Evolutionary conservation across 2,113 vertebrate genomes (phyloP).

Genomic region (Panthera uncia): DNA sequence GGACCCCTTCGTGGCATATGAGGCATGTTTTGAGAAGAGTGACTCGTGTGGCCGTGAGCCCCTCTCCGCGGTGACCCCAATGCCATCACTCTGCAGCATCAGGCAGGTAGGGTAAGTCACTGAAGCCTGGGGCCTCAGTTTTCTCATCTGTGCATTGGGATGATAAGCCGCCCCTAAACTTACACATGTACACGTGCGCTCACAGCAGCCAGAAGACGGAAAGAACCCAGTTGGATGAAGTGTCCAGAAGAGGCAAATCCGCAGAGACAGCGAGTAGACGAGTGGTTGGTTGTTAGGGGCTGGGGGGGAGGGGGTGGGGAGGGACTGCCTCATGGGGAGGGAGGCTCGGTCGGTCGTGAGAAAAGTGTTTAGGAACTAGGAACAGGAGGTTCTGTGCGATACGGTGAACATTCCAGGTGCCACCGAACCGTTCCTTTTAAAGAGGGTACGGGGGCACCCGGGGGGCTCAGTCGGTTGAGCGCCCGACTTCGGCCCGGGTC

Average conservation of each 20-base stretch:
- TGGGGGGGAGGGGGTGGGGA: rapidly evolving
- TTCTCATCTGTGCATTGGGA: neutral
- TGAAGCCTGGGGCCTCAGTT: rapidly evolving
- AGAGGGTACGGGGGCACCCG: rapidly evolving
- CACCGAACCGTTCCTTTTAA: rapidly evolving
- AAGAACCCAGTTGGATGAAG: neutral
- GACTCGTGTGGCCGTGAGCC: rapidly evolving
- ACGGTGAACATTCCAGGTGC: rapidly evolving
- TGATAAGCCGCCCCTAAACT: neutral
- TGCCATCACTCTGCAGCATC: rapidly evolving
- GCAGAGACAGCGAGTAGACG: neutral
- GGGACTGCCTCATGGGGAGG: rapidly evolving
- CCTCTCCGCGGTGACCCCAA: rapidly evolving
- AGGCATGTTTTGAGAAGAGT: rapidly evolving
- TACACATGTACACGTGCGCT: rapidly evolving
- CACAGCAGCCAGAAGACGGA: neutral
- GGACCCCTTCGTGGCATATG: neutral
- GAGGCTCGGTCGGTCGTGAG: too few relatives aligned
- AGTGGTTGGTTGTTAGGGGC: neutral
- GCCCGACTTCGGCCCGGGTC: too few relatives aligned
- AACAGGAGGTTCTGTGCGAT: rapidly evolving
- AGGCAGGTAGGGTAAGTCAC: rapidly evolving
- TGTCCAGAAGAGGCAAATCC: neutral
- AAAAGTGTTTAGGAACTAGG: neutral
- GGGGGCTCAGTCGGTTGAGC: too few relatives aligned